Conservation (phyloP, 2,888 invertebrate species). For the Neuroscelio doddi region DNA sequence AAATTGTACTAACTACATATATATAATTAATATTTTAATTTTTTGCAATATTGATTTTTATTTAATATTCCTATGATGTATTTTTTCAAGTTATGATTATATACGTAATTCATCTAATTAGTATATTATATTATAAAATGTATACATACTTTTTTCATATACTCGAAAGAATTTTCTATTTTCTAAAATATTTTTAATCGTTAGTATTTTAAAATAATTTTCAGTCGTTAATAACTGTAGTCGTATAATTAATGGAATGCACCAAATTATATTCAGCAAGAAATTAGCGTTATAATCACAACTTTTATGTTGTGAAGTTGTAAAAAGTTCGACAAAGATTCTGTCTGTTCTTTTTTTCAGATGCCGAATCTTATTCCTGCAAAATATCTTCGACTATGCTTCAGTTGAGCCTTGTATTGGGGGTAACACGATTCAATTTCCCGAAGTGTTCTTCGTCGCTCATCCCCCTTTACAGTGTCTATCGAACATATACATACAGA, state of each 20-base stretch:
- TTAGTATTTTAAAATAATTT: no score
- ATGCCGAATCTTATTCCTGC: slow-evolving; percentile 42
- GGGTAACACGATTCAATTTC: slow-evolving; percentile 49
- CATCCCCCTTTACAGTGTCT: slow-evolving; percentile 12
- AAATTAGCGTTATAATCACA: slow-evolving; percentile 35
- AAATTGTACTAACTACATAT: no score
- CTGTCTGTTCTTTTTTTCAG: slow-evolving; percentile 34
- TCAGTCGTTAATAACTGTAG: no score
- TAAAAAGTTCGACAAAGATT: slow-evolving; percentile 38
- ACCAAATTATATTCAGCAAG: slow-evolving; percentile 15
- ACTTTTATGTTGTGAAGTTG: slow-evolving; percentile 27
- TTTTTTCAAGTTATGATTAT: no score
- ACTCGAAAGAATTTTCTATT: no score
- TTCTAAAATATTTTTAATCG: no score
- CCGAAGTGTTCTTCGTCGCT: slow-evolving; percentile 40
- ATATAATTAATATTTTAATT: no score
- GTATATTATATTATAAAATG: no score
- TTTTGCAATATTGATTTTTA: no score
- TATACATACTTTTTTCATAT: no score
- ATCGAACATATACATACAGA: slow-evolving; percentile 25
- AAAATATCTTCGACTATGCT: slow-evolving; percentile 40
- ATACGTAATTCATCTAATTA: no score
- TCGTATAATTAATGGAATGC: slow-evolving; percentile 37
- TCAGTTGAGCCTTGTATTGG: slow-evolving; percentile 36
- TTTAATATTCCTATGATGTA: no score